Evolutionary conservation across 2,797 vertebrate genomes (phyloP), one percentile per base, ranked within the genome.

Genomic region (Lithobates sylvaticus): DNA sequence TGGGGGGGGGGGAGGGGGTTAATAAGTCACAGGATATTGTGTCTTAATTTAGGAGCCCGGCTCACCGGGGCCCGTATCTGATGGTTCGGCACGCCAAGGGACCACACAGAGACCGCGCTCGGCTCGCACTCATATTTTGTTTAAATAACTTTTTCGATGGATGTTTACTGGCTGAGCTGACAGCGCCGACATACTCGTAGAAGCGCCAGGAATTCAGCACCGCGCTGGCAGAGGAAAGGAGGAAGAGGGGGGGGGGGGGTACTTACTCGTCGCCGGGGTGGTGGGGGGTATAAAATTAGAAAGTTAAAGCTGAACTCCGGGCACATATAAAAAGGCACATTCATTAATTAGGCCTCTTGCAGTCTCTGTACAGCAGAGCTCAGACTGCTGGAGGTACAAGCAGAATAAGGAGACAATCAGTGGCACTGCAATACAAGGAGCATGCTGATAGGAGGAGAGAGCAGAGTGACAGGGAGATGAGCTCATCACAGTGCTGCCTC

Each of bases 91-190:
- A 65, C 58, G 58, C 76, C 21, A 78, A n/a, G 34, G 39, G 76
- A 78, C 76, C 76, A 67, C 61, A 78, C 64, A 78, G 61, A 23
- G 34, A n/a, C 76, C 5, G 13, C 54, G 10, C 58, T 6, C 61
- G 12, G 29, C 2, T n/a, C 2, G 23, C 54, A 78, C 0, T 42
- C 36, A 44, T 68, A 64, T 18, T 65, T 27, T 78, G 77, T 68
- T 68, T 44, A 68, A 47, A 78, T 78, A 78, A 78, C 77, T 44
- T 78, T 32, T 47, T 47, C 54, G 76, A 78, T 78, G 61, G 64
- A 78, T 68, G 64, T 78, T 68, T 68, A 78, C 64, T 29, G 39
- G 26, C 64, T 27, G 23, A 15, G 7, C 18, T 44, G 65, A 42
- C 76, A 67, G 34, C 58, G 32, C 47, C 74, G 50, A 61, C 50